Base-by-base conservation (phyloP, 1,140 invertebrate genomes). In the Drosophila ogumai region DNA sequence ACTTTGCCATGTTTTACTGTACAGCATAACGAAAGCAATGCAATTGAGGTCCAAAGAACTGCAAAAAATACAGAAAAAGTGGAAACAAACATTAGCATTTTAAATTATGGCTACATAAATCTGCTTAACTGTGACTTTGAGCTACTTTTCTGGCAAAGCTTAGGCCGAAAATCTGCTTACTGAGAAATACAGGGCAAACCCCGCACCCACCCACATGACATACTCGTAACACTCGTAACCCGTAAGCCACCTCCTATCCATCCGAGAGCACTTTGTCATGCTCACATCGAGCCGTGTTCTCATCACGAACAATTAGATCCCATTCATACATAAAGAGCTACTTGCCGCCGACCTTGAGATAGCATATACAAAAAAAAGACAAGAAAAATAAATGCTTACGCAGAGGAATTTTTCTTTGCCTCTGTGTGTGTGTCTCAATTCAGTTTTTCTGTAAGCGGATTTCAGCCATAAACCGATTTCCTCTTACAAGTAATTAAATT, bases 1-100 rank as follows among this genome's bases (percentile, higher is more conserved):
- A 94, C 79, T 81, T 92, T 49, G 92, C 92, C 92, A 92, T 92
- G 73, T 79, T 91, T 84, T 91, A 86, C 75, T 82, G 79, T 82
- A 75, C 87, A 91, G 87, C 87, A 90, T 90, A 74, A 86, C 87
- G 82, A 87, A 67, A 56, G 67, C 50, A 67, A 69, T 76, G 50
- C 61, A 79, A 59, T 73, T 65, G 63, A 81, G 85, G 69, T 88
- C 77, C 84, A 80, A 56, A 40, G 44, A 72, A 57, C 52, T 32
- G 13, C 34, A 17, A 25, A 34, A 71, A 58, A 54, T 2, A 40
- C 10, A 44, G 17, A 13, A 49, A 47, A 44, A 54, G 31, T 38
- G 41, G 17, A 25, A 13, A 41, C 46, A 64, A 15, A 68, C 17
- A 50, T 9, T 71, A 32, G 13, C 31, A 43, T 41, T 31, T 6